A percentile compares a stretch with the other conserved stretches of the same genome.
Evolutionary conservation across 2,797 vertebrate species (phyloP).

Genomic region (Poeciliopsis infans): DNA sequence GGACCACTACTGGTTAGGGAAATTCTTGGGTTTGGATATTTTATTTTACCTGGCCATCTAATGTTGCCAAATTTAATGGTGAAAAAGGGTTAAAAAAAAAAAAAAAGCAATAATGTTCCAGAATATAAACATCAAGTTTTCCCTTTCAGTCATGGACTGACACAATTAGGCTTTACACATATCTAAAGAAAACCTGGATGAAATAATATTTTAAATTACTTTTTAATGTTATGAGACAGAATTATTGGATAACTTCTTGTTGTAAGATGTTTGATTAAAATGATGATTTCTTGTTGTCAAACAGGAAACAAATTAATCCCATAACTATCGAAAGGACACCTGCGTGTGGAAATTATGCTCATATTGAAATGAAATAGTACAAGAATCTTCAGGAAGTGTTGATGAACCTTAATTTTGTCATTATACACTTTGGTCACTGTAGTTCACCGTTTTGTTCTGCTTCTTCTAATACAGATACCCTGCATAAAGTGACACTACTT

Average conservation of each 20-base stretch:
- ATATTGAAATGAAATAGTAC: not conserved
- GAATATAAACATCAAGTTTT: not conserved
- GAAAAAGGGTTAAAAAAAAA: not conserved
- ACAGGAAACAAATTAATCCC: not conserved
- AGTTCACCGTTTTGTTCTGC: not conserved
- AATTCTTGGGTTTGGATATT: constrained; percentile 27
- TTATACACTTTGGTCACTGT: not conserved
- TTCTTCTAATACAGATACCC: not conserved
- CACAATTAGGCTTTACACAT: constrained; percentile 1
- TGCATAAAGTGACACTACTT: not conserved
- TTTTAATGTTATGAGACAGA: not conserved
- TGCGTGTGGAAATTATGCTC: not conserved
- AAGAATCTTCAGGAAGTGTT: not conserved
- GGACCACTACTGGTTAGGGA: not conserved
- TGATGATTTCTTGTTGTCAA: not conserved
- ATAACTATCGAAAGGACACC: too few species aligned
- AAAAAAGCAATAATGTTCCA: constrained; percentile 11
- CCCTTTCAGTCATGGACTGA: constrained; percentile 5
- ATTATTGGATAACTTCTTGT: too few species aligned
- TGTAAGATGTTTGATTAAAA: not conserved
- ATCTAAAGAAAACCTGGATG: constrained; percentile 12
- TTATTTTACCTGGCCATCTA: constrained; percentile 31
- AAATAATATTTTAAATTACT: not conserved
- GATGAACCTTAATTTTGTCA: not conserved
- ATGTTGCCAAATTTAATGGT: not conserved